Base-by-base conservation (phyloP, 2,888 invertebrate genomes). In the Sminthurides aquaticus region DNA sequence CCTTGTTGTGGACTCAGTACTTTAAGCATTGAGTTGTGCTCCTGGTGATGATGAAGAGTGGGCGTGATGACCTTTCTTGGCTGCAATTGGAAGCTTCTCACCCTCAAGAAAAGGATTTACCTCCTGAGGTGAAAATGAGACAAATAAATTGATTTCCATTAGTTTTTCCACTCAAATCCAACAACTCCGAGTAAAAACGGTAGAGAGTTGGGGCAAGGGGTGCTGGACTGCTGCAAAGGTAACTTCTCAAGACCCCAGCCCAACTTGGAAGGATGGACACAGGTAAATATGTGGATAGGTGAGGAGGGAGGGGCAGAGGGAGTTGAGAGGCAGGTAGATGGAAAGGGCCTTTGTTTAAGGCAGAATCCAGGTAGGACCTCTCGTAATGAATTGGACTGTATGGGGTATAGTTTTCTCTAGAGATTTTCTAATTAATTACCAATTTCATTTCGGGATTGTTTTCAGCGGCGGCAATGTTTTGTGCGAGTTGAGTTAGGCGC, bases 1-100 rank as follows among this genome's bases (percentile, higher is more conserved):
- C n/a, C n/a, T n/a, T n/a, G n/a, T n/a, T n/a, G n/a, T n/a, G n/a
- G n/a, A n/a, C n/a, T n/a, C n/a, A n/a, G n/a, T n/a, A n/a, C n/a
- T n/a, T n/a, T n/a, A n/a, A n/a, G n/a, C n/a, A n/a, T n/a, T n/a
- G n/a, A n/a, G n/a, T n/a, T n/a, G n/a, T n/a, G n/a, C n/a, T n/a
- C n/a, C n/a, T n/a, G 43, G 43, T 15, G 5, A 15, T 34, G 52
- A 15, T 52, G 52, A 5, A 15, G 52, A 52, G 34, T 69, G 67
- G 58, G 67, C 85, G 76, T 88, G 85, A 77, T 87, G 87, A 75
- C 92, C 91, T 80, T 95, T 95, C 80, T 95, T 95, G 64, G 95
- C 94, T 49, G 93, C 93, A 69, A 93, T 89, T 11, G 93, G 92
- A 69, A 94, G 82, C 75, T 89, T 88, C 76, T 91, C 90, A 49